phyloP scores from a whole-genome alignment of 1,140 invertebrate genomes.

The Drosophila persimilis region DNA sequence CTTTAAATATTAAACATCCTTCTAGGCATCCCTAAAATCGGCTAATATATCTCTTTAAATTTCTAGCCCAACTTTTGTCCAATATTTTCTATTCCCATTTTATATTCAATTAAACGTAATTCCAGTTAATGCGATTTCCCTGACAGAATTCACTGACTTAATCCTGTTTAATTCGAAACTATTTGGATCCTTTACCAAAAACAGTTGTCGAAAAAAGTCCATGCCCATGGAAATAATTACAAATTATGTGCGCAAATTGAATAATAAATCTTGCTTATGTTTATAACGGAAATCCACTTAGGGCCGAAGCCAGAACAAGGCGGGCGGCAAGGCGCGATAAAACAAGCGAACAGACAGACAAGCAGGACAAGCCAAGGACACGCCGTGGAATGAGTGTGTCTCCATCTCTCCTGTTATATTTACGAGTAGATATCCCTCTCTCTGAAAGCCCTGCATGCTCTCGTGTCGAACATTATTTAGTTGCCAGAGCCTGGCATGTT shows the following conservation, averaged over 20 bases:
- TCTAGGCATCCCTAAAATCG: too few relatives aligned
- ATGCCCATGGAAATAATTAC: conserved; percentile 51
- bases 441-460: too few relatives aligned
- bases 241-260: conserved; percentile 63
- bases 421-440: neutral
- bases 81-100: too few relatives aligned
- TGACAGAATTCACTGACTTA: too few relatives aligned
- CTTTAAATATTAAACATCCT: too few relatives aligned
- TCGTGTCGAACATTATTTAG: conserved; percentile 47
- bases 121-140: too few relatives aligned
- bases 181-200: neutral
- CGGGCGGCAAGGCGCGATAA: conserved; percentile 16
- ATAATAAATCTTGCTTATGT: conserved; percentile 63
- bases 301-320: conserved; percentile 8
- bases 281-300: conserved; percentile 68
- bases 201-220: conserved; percentile 34
- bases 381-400: neutral
- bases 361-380: conserved; percentile 34
- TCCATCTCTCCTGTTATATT: too few relatives aligned
- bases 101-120: too few relatives aligned
- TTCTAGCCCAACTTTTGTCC: too few relatives aligned
- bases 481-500: conserved; percentile 47
- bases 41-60: too few relatives aligned
- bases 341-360: conserved; percentile 29
- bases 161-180: neutral